These are phyloP conservation scores for Corticium candelabrum DNA, from an alignment of 37 sponge, comb jelly and placozoan genomes.

Conservation along the genomic window DNA sequence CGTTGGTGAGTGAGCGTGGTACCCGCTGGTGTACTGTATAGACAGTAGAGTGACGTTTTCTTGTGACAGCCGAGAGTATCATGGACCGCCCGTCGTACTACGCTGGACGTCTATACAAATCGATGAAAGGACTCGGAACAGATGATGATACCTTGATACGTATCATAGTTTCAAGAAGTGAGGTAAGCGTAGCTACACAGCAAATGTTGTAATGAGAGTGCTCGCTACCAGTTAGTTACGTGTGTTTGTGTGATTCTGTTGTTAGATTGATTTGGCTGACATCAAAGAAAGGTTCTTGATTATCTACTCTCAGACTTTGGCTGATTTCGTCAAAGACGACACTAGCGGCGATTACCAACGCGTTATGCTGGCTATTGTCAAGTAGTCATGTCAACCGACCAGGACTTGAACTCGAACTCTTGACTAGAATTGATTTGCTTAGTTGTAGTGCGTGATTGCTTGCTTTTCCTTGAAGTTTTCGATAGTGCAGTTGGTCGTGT, in stretches of 20 bases:
- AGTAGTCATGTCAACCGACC: too few species aligned
- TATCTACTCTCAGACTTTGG: conserved; percentile 58
- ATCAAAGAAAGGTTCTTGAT: conserved; percentile 63
- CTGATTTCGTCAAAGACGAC: conserved; percentile 74
- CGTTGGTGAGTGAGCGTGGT: conserved; percentile 25
- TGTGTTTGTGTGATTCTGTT: too few species aligned
- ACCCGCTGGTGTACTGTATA: too few species aligned
- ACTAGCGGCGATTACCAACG: conserved; percentile 76
- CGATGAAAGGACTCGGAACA: conserved; percentile 24
- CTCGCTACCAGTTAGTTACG: too few species aligned
- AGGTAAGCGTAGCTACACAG: neutral
- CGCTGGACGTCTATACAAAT: conserved; percentile 23
- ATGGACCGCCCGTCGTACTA: conserved; percentile 5
- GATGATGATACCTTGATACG: neutral
- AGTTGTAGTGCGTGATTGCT: too few species aligned
- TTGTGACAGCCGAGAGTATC: conserved; percentile 9
- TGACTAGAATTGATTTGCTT: too few species aligned
- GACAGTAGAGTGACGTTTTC: neutral
- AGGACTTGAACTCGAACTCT: too few species aligned
- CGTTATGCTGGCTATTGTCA: conserved; percentile 52
- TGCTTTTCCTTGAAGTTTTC: too few species aligned
- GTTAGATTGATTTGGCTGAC: conserved; percentile 83
- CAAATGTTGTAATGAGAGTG: too few species aligned
- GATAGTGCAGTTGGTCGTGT: too few species aligned
- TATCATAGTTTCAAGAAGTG: neutral